Evolutionary conservation across 2,113 vertebrate species (phyloP), one percentile per base, ranked within the genome.

Genomic region (Oryzias melastigma): DNA sequence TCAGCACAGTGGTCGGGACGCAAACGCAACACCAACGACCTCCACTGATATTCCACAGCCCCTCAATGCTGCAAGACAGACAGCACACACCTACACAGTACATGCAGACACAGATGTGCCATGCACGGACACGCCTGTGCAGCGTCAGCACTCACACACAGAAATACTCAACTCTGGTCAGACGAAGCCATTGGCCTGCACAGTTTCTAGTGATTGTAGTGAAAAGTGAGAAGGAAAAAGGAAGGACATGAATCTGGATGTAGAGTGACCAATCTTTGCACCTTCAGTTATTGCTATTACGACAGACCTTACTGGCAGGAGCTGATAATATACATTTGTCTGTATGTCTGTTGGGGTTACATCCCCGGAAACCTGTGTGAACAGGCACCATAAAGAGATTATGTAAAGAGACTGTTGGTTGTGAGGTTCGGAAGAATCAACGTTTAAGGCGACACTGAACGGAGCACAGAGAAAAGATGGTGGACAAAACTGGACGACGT

Each of bases 51-150:
- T 78, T 81, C 82, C 84, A 88, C 82, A 80, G 86, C 86, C 87
- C 87, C 86, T 86, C 22, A 18, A 89, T 89, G 87, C 87, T 88
- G 86, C 89, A 90, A 83, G 74, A 86, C 83, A 88, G 84, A 84
- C 81, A 84, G 80, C 84, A 72, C 84, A 47, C 45, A 47, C 45
- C 17, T 18, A 65, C 19, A 35, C 52, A 62, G 48, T 19, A 73
- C 65, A 67, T 35, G 54, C 60, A 76, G 48, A 74, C 57, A 47
- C 5, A 62, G 44, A 70, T 47, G 62, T 52, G 68, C 65, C 48
- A 55, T 53, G 68, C 68, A 73, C 54, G 62, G 73, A 80, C 76
- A 71, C 49, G 6, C 52, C 65, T 61, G 65, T 82, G 51, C 79
- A 75, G 68, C 43, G 83, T 62, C 50, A 75, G 58, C 73, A 72